Evolutionary conservation across 2,113 vertebrate genomes (phyloP).

Genomic region (Onychorhynchus coronatus): DNA sequence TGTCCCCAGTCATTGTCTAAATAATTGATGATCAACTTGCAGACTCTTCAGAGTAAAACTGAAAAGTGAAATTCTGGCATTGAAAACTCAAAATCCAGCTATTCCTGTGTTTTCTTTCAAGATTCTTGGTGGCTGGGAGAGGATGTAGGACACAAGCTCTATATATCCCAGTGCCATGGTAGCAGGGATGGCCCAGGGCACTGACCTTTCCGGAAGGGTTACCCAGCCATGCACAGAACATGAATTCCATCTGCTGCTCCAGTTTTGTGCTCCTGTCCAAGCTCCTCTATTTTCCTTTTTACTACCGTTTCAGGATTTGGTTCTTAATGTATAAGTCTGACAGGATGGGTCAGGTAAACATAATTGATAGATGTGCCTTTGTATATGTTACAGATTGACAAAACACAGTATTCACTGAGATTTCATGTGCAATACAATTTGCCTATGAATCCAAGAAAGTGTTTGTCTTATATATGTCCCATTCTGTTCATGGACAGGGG

Average conservation of each 20-base stretch:
- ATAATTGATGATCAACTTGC: neutral
- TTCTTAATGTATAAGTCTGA: neutral
- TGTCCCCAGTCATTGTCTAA: neutral
- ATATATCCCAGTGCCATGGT: rapidly evolving
- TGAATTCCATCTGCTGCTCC: neutral
- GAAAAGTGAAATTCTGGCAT: neutral
- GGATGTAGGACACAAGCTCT: neutral
- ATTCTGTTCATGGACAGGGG: neutral
- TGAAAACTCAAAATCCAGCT: neutral
- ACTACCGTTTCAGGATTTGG: neutral
- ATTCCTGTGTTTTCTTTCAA: neutral
- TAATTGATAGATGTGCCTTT: neutral
- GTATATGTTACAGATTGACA: neutral
- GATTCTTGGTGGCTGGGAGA: neutral
- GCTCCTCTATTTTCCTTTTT: neutral
- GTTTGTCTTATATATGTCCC: neutral
- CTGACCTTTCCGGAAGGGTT: neutral
- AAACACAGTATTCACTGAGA: neutral
- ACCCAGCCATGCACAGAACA: neutral
- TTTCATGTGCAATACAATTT: rapidly evolving
- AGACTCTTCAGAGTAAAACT: neutral
- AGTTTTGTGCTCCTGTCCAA: neutral
- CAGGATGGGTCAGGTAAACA: neutral
- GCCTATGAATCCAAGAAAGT: neutral
- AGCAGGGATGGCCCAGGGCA: neutral